Base-by-base conservation (phyloP, 2,797 vertebrate species). In the Gallinago solitaria region DNA sequence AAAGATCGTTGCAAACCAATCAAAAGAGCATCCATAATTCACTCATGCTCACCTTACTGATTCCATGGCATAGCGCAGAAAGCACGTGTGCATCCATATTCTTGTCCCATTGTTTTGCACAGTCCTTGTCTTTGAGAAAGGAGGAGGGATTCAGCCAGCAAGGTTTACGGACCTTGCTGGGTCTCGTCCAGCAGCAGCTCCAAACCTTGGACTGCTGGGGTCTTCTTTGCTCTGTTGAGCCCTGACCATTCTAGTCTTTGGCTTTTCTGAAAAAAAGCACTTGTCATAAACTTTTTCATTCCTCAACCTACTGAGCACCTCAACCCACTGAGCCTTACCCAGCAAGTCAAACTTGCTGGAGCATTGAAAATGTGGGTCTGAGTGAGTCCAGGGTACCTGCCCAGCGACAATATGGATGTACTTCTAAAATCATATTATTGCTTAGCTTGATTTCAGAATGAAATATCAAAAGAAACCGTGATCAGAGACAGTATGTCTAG, bases 1-100 rank as follows among this genome's bases (percentile, higher is more conserved):
- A 94, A 89, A 87, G 63, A 83, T 73, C 9, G 0, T 83, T 91
- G 78, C 48, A 87, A 93, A 65, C 61, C 87, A 86, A 92, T 94
- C 93, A 88, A 51, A 94, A 83, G 43, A 73, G 19, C 73, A 75
- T 81, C 54, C 47, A 69, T 91, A 81, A 90, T 89, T 96, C 80
- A 68, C 70, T 90, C 70, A 43, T 28, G 54, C 28, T 84, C 45
- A 60, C 47, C 67, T 87, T 41, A 25, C 74, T 23, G 28, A 69
- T 67, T 82, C 59, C 43, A 41, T 57, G 27, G 59, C 59, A 70
- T 12, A 37, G 51, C 15, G 19, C 79, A 83, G 37, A 89, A 69
- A 37, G 30, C 47, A 9, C 11, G 9, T n/a, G 57, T 56, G n/a
- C 54, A 56, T 83, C 60, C 56, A 25, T 76, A 64, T 45, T 47